These are phyloP conservation scores for Mesorhabditis sp. DNA, from an alignment of 2,888 invertebrate genomes.

Conservation along the genomic window DNA sequence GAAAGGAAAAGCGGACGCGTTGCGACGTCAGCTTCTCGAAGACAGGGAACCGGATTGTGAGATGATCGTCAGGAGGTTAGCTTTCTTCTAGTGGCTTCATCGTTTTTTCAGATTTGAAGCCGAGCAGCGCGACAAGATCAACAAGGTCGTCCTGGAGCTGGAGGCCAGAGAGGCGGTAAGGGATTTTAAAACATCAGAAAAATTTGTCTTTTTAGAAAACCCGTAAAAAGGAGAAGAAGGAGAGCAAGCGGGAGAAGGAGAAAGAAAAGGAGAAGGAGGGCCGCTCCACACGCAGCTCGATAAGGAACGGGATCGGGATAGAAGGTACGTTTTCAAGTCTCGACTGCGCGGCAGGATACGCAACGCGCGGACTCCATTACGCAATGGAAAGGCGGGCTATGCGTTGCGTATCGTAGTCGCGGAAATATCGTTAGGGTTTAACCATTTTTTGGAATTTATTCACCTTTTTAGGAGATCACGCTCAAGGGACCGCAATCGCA, in stretches of 20 bases:
- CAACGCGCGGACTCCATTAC: too few relatives aligned
- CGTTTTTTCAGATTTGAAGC: neutral
- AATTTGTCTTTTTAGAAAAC: slow-evolving; percentile 15
- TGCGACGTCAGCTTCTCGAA: neutral
- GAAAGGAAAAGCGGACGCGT: neutral
- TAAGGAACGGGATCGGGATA: neutral
- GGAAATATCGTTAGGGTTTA: too few relatives aligned
- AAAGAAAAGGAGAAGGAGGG: slow-evolving; percentile 7
- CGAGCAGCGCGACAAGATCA: neutral
- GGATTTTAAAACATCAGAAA: neutral
- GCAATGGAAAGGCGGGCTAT: too few relatives aligned
- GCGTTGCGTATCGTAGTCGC: too few relatives aligned
- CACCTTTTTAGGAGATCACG: neutral
- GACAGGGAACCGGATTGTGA: neutral
- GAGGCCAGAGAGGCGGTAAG: slow-evolving; percentile 1
- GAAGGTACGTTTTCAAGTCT: neutral
- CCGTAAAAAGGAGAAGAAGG: slow-evolving; percentile 23
- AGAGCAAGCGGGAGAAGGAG: slow-evolving; percentile 25
- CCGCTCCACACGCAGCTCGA: too few relatives aligned
- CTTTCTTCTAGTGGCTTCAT: slow-evolving; percentile 8
- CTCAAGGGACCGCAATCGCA: neutral
- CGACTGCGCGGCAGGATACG: too few relatives aligned
- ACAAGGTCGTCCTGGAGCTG: neutral
- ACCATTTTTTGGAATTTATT: too few relatives aligned
- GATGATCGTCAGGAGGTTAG: neutral